Evolutionary conservation across 2,797 vertebrate genomes (phyloP).

Genomic region (Odontamblyopus rebecca): DNA sequence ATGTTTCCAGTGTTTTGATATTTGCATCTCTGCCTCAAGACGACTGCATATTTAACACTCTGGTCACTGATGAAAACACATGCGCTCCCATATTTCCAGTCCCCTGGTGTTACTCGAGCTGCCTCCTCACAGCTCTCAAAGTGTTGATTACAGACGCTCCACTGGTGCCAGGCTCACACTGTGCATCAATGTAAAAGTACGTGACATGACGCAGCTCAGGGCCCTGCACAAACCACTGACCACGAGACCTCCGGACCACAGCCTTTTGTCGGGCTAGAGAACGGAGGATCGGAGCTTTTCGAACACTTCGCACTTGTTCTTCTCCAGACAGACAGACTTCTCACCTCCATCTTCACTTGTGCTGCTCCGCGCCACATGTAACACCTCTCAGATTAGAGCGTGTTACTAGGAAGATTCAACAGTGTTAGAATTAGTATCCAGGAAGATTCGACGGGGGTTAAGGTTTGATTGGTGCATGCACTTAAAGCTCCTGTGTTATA

Average conservation of each 20-base stretch:
- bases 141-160: slow-evolving; percentile 65
- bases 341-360: slow-evolving; percentile 34
- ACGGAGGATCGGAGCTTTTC: slow-evolving; percentile 7
- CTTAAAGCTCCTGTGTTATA: neutral
- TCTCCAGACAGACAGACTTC: slow-evolving; percentile 53
- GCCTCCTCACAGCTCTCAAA: slow-evolving; percentile 51
- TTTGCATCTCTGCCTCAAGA: slow-evolving; percentile 16
- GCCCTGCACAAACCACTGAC: neutral
- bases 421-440: slow-evolving; percentile 18
- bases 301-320: slow-evolving; percentile 49
- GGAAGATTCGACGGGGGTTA: slow-evolving; percentile 25
- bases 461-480: neutral
- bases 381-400: slow-evolving; percentile 60
- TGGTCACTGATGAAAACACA: slow-evolving; percentile 43
- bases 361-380: slow-evolving; percentile 22
- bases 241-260: neutral
- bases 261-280: slow-evolving; percentile 15
- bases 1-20: neutral
- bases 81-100: slow-evolving; percentile 8
- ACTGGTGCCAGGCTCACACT: slow-evolving; percentile 32
- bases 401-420: slow-evolving; percentile 64
- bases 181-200: slow-evolving; percentile 11
- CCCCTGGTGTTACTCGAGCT: slow-evolving; percentile 58
- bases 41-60: slow-evolving; percentile 11
- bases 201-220: neutral